Evolutionary conservation across 23 tunicate genomes (phyloP), one percentile per base, ranked within the genome.

Genomic region (Pegea sp.): DNA sequence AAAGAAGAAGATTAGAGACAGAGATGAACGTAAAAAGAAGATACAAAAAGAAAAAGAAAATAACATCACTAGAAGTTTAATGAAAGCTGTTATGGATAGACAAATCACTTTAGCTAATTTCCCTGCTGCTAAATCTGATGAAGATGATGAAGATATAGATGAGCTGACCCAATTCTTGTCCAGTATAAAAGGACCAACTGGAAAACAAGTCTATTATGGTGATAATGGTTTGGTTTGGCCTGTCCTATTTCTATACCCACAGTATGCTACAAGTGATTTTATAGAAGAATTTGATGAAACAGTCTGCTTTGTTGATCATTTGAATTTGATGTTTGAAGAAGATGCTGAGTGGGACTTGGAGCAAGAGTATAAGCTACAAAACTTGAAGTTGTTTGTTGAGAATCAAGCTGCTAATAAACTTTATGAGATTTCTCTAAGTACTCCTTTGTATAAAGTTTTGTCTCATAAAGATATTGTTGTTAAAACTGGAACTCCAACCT

Each of bases 191-290:
- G 16, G 46, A 11, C 46, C 46, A 16, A 38, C 46, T 8, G 46
- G 46, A 38, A 38, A 38, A 16, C 11, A 8, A 11, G 46, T 38
- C 16, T 11, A 11, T 38, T 66, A 60, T 49, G 70, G 66, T 13
- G 34, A 61, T n/a, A 53, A 62, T n/a, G 22, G 30, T 13, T 60
- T 81, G 1, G 54, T 66, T 18, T 81, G 93, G 93, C 93, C 93
- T 22, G 93, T 81, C 3, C 30, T 81, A 33, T 66, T 81, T n/a
- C 27, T 51, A 11, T 81, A 81, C 51, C 93, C 93, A 23, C 80
- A 81, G 31, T 61, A 49, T 49, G 42, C 66, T 62, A 62, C 71
- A 5, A 74, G 76, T 46, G 93, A 81, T 34, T 58, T 81, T 49
- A 65, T 81, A 44, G 75, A 81, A 67, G 44, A 51, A 2, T 81